phyloP scores from a whole-genome alignment of 2,113 vertebrate genomes.

The Corythoichthys haematopterus region DNA sequence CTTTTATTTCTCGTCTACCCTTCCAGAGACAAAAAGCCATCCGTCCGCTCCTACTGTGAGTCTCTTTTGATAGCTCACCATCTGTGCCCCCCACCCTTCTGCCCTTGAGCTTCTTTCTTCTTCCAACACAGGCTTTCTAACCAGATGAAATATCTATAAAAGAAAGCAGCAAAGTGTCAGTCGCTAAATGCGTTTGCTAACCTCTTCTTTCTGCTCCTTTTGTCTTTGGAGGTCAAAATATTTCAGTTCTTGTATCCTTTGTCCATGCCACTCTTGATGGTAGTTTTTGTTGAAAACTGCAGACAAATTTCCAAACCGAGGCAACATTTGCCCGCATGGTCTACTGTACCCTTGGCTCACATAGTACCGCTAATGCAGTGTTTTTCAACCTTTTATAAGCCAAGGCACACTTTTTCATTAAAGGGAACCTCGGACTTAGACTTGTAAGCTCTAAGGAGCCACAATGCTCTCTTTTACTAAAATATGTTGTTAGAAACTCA shows the following conservation, averaged over 20 bases:
- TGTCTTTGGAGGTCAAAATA: neutral
- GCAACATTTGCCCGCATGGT: too few species aligned
- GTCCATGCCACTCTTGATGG: neutral
- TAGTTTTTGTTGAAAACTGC: neutral
- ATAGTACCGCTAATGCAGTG: too few species aligned
- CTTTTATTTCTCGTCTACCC: slow-evolving; percentile 44
- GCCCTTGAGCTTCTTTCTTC: slow-evolving; percentile 30
- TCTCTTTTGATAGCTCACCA: slow-evolving; percentile 60
- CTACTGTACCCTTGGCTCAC: too few species aligned
- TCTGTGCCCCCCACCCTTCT: slow-evolving; percentile 54
- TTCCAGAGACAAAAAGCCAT: slow-evolving; percentile 64
- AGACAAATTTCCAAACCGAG: too few species aligned
- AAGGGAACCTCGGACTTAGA: too few species aligned
- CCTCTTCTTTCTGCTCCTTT: neutral
- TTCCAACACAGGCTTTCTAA: slow-evolving; percentile 27
- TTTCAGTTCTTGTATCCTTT: neutral
- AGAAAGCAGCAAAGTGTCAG: slow-evolving; percentile 28
- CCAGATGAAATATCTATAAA: slow-evolving; percentile 13
- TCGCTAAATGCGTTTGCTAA: neutral
- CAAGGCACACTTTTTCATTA: too few species aligned
- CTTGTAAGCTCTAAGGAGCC: too few species aligned
- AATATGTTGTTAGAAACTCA: too few species aligned
- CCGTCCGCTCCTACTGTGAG: slow-evolving; percentile 61
- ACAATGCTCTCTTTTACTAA: too few species aligned
- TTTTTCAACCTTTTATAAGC: too few species aligned